A percentile compares a stretch with the other conserved stretches of the same genome.
phyloP scores from a whole-genome alignment of 2,797 vertebrate genomes.

The Neomorphus geoffroyi region DNA sequence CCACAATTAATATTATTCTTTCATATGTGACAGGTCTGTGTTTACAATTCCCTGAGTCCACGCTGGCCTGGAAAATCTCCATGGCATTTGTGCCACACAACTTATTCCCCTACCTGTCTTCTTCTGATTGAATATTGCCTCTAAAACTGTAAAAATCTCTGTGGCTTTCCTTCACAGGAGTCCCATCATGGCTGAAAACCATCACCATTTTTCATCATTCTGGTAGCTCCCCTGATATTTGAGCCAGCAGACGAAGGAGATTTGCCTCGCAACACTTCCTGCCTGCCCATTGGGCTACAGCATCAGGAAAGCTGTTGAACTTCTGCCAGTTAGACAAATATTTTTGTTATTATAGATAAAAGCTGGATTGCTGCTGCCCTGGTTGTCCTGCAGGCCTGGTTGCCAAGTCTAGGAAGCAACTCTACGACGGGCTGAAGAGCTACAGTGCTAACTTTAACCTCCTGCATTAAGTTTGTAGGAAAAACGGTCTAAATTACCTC shows the following conservation, averaged over 20 bases:
- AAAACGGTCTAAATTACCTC: not conserved
- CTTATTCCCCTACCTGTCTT: not conserved
- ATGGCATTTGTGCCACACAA: not conserved
- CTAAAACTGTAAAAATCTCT: not conserved
- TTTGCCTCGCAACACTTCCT: not conserved
- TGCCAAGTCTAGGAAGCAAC: not conserved
- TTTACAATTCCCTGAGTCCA: not conserved
- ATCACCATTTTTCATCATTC: not conserved
- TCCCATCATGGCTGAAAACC: not conserved
- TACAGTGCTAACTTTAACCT: not conserved
- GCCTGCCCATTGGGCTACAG: not conserved
- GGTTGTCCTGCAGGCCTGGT: not conserved
- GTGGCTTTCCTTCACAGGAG: not conserved
- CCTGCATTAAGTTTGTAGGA: not conserved
- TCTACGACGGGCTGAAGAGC: not conserved
- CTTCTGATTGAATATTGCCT: not conserved
- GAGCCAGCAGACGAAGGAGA: not conserved
- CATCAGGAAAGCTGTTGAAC: not conserved
- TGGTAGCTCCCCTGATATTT: not conserved
- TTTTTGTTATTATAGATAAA: not conserved
- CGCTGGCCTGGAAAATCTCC: not conserved
- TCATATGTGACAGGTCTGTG: not conserved
- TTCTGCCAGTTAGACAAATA: not conserved
- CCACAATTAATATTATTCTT: slow-evolving; percentile 15
- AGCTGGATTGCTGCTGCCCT: not conserved